Evolutionary conservation across 2,797 vertebrate genomes (phyloP), one percentile per base, ranked within the genome.

Genomic region (Microcaecilia unicolor): DNA sequence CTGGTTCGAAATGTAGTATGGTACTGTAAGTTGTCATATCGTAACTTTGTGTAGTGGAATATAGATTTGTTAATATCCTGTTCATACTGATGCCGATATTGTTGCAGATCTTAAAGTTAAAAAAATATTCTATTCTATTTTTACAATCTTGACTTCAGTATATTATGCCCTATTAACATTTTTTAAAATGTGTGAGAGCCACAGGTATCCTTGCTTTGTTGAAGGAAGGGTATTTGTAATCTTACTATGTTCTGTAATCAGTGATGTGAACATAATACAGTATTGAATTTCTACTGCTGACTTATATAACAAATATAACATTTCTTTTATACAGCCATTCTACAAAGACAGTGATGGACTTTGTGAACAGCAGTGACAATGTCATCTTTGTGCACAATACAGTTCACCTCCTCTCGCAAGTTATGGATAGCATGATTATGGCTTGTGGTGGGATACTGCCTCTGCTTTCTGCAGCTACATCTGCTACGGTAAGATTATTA

Each of bases 361-460:
- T 99, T 53, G 95, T 98, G 70, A 99, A 99, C 78, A 96, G 89
- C 88, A 97, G 83, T 10, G 95, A 99, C 67, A 98, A 97, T 25
- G 73, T 93, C 1, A 81, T 99, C 56, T 99, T 98, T 75, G 95
- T 99, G 52, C 96, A 99, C 81, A 99, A 99, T 78, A 97, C 93
- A 0, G 74, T 99, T 32, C 96, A 99, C 67, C 90, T 99, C 57
- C 83, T 98, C 72, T 99, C 96, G 55, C 95, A 99, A 78, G 89
- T 99, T 75, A 84, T 93, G 72, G 95, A 99, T 85, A 98, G 92
- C 64, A 90, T 99, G 77, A 87, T 99, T 69, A 98, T 98, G 95
- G 87, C 93, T 23, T 96, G 92, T 59, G 96, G 96, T 59, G 95
- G 96, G 34, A 98, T 99, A 63, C 78, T 99, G 55, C 95, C 96